Conservation (phyloP, 2,888 invertebrate genomes). For the Vanessa cardui region DNA sequence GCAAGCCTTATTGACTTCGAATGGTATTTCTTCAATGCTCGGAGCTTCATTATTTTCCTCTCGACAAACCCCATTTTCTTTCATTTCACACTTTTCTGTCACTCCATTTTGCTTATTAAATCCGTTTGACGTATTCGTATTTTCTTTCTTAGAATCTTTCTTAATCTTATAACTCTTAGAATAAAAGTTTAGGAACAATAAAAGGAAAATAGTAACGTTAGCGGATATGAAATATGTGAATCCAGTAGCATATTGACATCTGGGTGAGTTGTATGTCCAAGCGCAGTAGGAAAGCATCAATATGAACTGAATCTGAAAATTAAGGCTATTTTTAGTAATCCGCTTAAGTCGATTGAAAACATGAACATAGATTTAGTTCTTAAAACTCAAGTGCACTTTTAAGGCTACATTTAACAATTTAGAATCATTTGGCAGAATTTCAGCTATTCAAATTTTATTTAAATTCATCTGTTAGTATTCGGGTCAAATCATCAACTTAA, state of each 20-base stretch:
- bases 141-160: slow-evolving; percentile 53
- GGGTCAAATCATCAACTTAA: too few species aligned
- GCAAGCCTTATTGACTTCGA: slow-evolving; percentile 61
- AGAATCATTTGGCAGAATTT: too few species aligned
- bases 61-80: slow-evolving; percentile 52
- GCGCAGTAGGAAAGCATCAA: slow-evolving; percentile 85
- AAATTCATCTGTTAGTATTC: too few species aligned
- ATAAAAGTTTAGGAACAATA: slow-evolving; percentile 87
- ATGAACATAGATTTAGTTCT: too few species aligned
- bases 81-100: slow-evolving; percentile 44
- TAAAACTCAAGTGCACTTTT: too few species aligned
- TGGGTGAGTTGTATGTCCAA: slow-evolving; percentile 79
- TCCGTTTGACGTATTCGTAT: slow-evolving; percentile 53
- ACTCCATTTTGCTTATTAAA: slow-evolving; percentile 50
- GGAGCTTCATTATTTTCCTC: slow-evolving; percentile 51
- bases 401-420: too few species aligned
- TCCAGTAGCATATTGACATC: slow-evolving; percentile 84
- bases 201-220: slow-evolving; percentile 84
- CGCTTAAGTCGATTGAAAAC: neutral
- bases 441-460: too few species aligned
- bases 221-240: slow-evolving; percentile 80
- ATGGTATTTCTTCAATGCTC: slow-evolving; percentile 59
- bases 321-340: neutral
- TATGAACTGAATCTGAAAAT: slow-evolving; percentile 84
- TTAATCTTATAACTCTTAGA: slow-evolving; percentile 80